phyloP scores from a whole-genome alignment of 2,888 invertebrate genomes.

The Metallyticus violacea region DNA sequence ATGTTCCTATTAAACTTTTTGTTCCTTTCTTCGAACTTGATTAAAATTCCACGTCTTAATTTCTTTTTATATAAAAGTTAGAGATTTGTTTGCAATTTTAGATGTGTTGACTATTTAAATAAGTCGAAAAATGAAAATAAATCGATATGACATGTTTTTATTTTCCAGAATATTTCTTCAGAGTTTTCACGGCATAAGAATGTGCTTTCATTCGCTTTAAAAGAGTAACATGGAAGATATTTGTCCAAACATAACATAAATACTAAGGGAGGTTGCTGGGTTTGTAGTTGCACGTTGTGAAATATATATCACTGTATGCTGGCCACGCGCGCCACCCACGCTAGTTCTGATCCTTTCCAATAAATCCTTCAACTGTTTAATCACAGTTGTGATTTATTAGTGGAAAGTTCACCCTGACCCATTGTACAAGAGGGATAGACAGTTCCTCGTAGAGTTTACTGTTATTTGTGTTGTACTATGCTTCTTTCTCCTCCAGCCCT shows the following conservation, averaged over 20 bases:
- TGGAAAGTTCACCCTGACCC: constrained; percentile 6
- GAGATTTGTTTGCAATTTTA: no score
- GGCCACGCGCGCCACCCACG: neutral
- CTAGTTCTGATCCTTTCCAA: neutral
- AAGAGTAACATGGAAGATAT: neutral
- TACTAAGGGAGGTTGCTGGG: no score
- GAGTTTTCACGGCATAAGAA: no score
- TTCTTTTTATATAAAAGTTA: no score
- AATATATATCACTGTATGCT: neutral
- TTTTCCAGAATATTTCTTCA: no score
- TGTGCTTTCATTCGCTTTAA: neutral
- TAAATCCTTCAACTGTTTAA: constrained; percentile 14
- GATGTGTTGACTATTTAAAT: no score
- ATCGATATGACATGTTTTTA: no score
- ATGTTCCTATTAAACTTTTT: no score
- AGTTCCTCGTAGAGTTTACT: neutral
- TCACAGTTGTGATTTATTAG: constrained; percentile 13
- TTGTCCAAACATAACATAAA: neutral
- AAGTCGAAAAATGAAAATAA: no score
- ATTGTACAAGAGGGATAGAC: neutral
- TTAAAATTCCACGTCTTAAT: no score
- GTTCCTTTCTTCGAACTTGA: no score
- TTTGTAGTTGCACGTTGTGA: neutral
- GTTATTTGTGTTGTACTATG: neutral
- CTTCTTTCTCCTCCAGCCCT: neutral